Evolutionary conservation across 2,888 invertebrate species (phyloP).

Genomic region (Rhyacophila evoluta): DNA sequence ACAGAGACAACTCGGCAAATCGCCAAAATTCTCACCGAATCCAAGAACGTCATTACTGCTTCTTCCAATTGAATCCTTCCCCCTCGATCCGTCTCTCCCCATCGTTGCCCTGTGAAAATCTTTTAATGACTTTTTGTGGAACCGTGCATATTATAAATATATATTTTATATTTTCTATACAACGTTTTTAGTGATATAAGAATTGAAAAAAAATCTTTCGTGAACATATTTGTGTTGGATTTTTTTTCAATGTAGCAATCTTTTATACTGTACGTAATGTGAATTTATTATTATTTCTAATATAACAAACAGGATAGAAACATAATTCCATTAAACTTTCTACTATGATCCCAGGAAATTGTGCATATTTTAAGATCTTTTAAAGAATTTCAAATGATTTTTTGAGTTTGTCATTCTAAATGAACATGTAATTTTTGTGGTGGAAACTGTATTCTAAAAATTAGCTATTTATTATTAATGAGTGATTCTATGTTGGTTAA

Average conservation of each 20-base stretch:
- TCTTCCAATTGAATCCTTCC: background rate
- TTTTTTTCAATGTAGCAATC: background rate
- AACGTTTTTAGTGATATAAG: conserved; percentile 16
- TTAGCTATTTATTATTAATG: background rate
- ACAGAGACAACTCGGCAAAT: conserved; percentile 63
- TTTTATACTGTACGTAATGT: background rate
- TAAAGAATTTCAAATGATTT: too few relatives aligned
- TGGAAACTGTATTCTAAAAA: background rate
- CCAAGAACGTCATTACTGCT: conserved; percentile 7
- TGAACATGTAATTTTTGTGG: background rate
- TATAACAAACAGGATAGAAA: too few relatives aligned
- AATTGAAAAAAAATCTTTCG: background rate
- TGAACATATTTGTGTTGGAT: background rate
- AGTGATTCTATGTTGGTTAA: background rate
- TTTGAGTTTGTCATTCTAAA: too few relatives aligned
- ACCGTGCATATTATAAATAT: conserved; percentile 19
- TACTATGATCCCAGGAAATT: too few relatives aligned
- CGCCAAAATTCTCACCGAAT: conserved; percentile 36
- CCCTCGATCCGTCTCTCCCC: background rate
- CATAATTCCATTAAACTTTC: too few relatives aligned
- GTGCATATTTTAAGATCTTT: too few relatives aligned
- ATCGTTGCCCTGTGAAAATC: background rate
- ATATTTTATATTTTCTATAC: conserved; percentile 24
- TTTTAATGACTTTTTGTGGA: conserved; percentile 5
- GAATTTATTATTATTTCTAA: too few relatives aligned